Evolutionary conservation across 2,113 vertebrate species (phyloP).

Genomic region (Dicrurus megarhynchus): DNA sequence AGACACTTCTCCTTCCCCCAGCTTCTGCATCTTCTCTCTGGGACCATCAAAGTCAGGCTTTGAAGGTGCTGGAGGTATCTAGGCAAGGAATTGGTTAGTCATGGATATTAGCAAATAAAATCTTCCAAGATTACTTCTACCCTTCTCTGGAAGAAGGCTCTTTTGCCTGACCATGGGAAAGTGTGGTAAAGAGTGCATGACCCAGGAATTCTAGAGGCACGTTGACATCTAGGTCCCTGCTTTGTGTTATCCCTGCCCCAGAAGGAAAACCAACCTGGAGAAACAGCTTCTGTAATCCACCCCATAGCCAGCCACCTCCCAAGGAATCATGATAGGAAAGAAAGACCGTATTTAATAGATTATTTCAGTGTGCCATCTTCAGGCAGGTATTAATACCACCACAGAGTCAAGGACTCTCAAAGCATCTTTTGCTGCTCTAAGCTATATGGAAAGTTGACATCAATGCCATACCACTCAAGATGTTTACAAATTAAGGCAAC

Average conservation of each 20-base stretch:
- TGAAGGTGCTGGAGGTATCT: conserved; percentile 93
- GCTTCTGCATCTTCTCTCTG: conserved; percentile 96
- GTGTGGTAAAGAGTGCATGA: background rate
- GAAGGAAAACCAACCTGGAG: background rate
- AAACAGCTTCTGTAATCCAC: background rate
- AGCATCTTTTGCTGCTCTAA: background rate
- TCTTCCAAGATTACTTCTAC: background rate
- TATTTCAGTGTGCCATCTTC: background rate
- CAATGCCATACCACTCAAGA: background rate
- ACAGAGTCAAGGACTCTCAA: background rate
- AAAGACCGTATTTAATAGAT: background rate
- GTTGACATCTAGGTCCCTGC: background rate
- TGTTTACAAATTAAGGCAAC: background rate
- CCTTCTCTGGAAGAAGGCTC: background rate
- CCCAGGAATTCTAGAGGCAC: background rate
- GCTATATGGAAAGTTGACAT: background rate
- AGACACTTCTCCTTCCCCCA: conserved; percentile 93
- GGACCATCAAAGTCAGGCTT: conserved; percentile 96
- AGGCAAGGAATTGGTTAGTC: background rate
- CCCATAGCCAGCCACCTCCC: background rate
- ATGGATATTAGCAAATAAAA: background rate
- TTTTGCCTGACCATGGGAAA: background rate
- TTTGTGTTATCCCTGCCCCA: background rate
- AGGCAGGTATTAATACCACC: background rate
- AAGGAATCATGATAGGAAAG: background rate